Evolutionary conservation across 1,140 invertebrate genomes (phyloP).

Genomic region (Cardiocondyla obscurior): DNA sequence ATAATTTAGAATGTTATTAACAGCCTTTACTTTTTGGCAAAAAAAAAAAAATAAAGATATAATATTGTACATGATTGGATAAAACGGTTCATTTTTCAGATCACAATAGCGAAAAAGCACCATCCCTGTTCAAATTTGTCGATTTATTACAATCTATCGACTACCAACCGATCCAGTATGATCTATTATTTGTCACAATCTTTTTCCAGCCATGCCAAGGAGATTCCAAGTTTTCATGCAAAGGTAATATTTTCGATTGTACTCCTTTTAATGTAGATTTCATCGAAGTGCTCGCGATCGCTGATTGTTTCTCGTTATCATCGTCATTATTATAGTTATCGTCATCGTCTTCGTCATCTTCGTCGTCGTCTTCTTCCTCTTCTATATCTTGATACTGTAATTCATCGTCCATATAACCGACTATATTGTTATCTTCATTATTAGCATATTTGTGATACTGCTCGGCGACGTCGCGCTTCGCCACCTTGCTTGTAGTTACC

Average conservation of each 20-base stretch:
- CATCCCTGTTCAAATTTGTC: background rate
- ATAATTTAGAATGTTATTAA: slow-evolving; percentile 66
- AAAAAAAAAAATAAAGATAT: slow-evolving; percentile 54
- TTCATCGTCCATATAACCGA: slow-evolving; percentile 80
- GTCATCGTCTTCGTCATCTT: background rate
- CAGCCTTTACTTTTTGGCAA: slow-evolving; percentile 66
- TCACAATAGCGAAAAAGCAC: slow-evolving; percentile 1
- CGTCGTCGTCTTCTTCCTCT: slow-evolving; percentile 68
- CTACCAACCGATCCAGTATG: slow-evolving; percentile 75
- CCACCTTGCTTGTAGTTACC: slow-evolving; percentile 21
- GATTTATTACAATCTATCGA: background rate
- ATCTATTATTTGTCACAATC: slow-evolving; percentile 64
- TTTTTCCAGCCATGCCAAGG: slow-evolving; percentile 81
- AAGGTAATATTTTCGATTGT: slow-evolving; percentile 10
- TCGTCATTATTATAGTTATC: background rate
- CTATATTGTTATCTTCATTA: slow-evolving; percentile 77
- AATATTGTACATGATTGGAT: slow-evolving; percentile 32
- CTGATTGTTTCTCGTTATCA: background rate
- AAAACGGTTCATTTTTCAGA: slow-evolving; percentile 20
- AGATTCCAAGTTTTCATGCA: slow-evolving; percentile 66
- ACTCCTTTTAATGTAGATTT: background rate
- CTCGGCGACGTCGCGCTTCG: slow-evolving; percentile 74
- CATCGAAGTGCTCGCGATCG: background rate
- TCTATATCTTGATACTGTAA: slow-evolving; percentile 80
- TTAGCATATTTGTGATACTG: slow-evolving; percentile 80